Conservation (phyloP, 2,888 invertebrate genomes). For the Sarcophaga rosellei region DNA sequence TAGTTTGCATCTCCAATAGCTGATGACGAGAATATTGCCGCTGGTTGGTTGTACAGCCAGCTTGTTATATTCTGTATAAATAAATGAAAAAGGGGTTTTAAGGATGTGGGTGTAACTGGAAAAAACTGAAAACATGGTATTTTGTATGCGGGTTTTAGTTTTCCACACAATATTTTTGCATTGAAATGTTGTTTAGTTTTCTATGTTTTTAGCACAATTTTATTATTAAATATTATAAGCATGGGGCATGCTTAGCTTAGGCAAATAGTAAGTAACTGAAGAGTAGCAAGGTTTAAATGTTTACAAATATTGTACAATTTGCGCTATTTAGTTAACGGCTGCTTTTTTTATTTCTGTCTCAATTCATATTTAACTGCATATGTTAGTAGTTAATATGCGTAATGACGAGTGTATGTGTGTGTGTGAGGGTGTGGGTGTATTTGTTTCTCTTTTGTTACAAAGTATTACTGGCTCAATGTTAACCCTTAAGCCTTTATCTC, state of each 20-base stretch:
- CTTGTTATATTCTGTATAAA: too few relatives aligned
- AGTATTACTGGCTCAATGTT: conserved; percentile 34
- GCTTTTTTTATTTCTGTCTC: too few relatives aligned
- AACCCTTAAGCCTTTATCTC: conserved; percentile 36
- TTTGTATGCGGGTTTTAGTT: not conserved
- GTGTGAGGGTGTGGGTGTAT: not conserved
- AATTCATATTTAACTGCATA: too few relatives aligned
- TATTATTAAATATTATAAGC: conserved; percentile 41
- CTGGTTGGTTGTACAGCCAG: conserved; percentile 8
- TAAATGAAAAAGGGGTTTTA: too few relatives aligned
- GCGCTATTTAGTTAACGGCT: too few relatives aligned
- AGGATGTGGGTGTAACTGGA: too few relatives aligned
- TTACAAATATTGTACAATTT: not conserved
- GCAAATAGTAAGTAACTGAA: not conserved
- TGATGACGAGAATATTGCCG: conserved; percentile 27
- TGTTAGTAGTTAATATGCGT: too few relatives aligned
- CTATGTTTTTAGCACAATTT: conserved; percentile 18
- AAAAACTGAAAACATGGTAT: not conserved
- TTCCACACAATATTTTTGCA: conserved; percentile 29
- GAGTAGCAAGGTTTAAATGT: too few relatives aligned
- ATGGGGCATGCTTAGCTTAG: not conserved
- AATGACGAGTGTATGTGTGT: not conserved
- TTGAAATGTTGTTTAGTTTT: conserved; percentile 34
- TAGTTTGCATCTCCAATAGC: conserved; percentile 18
- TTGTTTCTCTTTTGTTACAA: conserved; percentile 7